Conservation (phyloP, 1,140 invertebrate species). For the Pygmarrhopalites habei region DNA sequence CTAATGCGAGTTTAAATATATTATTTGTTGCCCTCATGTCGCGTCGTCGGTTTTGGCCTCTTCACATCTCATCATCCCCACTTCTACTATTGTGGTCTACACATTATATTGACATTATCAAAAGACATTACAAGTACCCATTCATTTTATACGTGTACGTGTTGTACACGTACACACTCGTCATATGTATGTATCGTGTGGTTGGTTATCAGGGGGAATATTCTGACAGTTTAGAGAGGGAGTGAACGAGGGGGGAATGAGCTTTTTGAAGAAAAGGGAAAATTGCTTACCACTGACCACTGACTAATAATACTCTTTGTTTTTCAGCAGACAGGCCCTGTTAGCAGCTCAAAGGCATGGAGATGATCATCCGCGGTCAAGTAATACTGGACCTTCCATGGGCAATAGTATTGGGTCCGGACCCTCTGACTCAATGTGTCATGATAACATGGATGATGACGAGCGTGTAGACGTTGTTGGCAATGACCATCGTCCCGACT, state of each 20-base stretch:
- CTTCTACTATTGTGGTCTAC: too few relatives aligned
- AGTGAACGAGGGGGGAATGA: too few relatives aligned
- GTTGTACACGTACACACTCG: too few relatives aligned
- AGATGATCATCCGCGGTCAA: slow-evolving; percentile 40
- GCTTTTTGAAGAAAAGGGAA: too few relatives aligned
- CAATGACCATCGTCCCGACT: slow-evolving; percentile 46
- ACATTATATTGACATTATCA: too few relatives aligned
- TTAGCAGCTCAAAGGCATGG: slow-evolving; percentile 55
- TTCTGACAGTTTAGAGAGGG: too few relatives aligned
- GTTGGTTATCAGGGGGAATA: too few relatives aligned
- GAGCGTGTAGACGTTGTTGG: slow-evolving; percentile 81
- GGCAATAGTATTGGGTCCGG: slow-evolving; percentile 45
- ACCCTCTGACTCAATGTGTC: slow-evolving; percentile 41
- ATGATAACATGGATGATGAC: slow-evolving; percentile 56
- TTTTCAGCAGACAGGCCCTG: slow-evolving; percentile 63
- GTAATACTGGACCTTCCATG: slow-evolving; percentile 44
- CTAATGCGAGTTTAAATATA: slow-evolving; percentile 3
- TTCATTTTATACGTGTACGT: too few relatives aligned
- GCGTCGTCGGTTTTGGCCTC: not conserved
- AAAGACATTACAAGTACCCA: too few relatives aligned
- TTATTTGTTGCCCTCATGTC: not conserved
- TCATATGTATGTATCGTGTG: too few relatives aligned
- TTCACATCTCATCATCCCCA: not conserved
- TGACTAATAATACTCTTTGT: too few relatives aligned
- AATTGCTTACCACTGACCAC: too few relatives aligned